Evolutionary conservation across 2,797 vertebrate genomes (phyloP), one percentile per base, ranked within the genome.

Genomic region (Microcaecilia unicolor): DNA sequence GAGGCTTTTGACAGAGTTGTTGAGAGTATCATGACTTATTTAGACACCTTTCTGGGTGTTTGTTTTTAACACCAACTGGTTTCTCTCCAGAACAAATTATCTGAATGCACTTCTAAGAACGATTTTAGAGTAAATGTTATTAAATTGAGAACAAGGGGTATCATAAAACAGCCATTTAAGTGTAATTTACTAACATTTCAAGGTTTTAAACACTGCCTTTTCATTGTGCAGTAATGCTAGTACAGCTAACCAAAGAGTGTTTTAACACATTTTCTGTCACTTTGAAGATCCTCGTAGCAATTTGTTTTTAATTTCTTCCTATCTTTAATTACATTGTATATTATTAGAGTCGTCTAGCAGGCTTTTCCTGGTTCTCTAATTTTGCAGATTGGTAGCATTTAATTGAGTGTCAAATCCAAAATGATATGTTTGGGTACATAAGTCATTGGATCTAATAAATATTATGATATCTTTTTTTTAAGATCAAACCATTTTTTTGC

Each of bases 161-260:
- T 52, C 62, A 72, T 67, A 67, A 66, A 72, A 45, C n/a, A 47
- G 45, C 55, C 51, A 48, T 68, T 74, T 48, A 55, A 51, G 51
- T 41, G 48, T 55, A 54, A 15, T 65, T 70, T 61, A 28, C 49
- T 63, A 64, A 56, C 49, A 62, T 61, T 15, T 25, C 32, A 41
- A 53, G 22, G 34, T 37, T 37, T 72, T 53, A 37, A 63, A 53
- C 37, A 26, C 16, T 55, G 44, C 30, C 30, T 35, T 43, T 22
- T 10, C 22, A 5, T 21, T 58, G 45, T 31, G 36, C 42, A 37
- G 41, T 25, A 21, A 22, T 42, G 53, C 44, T 37, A 46, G 24
- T 23, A 54, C 36, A 7, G 31, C 55, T 46, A n/a, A n/a, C n/a
- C n/a, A n/a, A n/a, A n/a, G n/a, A 26, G 33, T 57, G 5, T 61